phyloP scores from a whole-genome alignment of 1,140 invertebrate genomes.

The Drosophila nikananu region DNA sequence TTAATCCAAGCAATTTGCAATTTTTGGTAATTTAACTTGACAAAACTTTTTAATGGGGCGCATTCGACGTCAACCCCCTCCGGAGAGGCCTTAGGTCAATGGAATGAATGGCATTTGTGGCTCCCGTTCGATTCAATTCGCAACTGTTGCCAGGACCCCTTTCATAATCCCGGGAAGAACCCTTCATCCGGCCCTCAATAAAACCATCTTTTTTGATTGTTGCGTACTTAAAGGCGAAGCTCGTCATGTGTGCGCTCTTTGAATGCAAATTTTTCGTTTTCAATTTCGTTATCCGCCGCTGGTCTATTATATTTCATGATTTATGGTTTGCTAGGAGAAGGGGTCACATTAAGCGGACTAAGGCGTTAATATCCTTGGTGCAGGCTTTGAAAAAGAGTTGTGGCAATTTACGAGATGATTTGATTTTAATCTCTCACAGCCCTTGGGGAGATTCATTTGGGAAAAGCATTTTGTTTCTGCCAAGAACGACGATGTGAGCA shows the following conservation, averaged over 20 bases:
- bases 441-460: constrained; percentile 23
- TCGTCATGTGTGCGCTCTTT: constrained; percentile 23
- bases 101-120: constrained; percentile 64
- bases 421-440: constrained; percentile 69
- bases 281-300: constrained; percentile 52
- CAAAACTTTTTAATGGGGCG: constrained; percentile 79
- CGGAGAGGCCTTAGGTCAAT: constrained; percentile 41
- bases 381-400: constrained; percentile 60
- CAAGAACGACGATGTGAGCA: constrained; percentile 32
- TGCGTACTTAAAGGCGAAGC: constrained; percentile 72
- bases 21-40: constrained; percentile 84
- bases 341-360: constrained; percentile 60
- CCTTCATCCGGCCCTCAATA: constrained; percentile 52
- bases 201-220: constrained; percentile 76
- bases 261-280: constrained; percentile 69
- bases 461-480: constrained; percentile 31
- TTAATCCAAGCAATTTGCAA: constrained; percentile 84
- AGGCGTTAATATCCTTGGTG: constrained; percentile 71
- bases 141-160: constrained; percentile 69
- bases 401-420: constrained; percentile 67
- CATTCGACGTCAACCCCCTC: constrained; percentile 13
- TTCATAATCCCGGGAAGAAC: constrained; percentile 48
- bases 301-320: constrained; percentile 64
- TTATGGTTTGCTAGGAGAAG: constrained; percentile 46
- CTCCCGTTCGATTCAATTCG: constrained; percentile 64